A percentile compares a stretch with the other conserved stretches of the same genome.
These are phyloP conservation scores for Mixornis gularis DNA, from an alignment of 2,113 vertebrate species.

Conservation along the genomic window DNA sequence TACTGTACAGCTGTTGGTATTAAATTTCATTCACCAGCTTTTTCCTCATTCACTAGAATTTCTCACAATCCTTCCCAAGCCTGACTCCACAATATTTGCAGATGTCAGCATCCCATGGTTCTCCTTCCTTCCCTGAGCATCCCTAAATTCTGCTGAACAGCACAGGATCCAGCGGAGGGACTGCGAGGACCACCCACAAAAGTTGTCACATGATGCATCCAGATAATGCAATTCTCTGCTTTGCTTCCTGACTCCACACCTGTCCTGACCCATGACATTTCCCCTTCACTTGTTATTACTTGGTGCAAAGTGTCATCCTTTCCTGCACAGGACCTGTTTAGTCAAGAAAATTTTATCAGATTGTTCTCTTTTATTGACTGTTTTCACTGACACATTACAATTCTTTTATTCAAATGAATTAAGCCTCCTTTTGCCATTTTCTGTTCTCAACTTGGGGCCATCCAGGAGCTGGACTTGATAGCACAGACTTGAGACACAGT, in stretches of 20 bases:
- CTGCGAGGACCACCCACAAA: accelerated
- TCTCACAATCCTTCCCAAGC: background rate
- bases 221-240: background rate
- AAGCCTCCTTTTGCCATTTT: background rate
- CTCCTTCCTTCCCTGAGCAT: background rate
- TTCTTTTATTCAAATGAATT: background rate
- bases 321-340: background rate
- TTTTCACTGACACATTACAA: background rate
- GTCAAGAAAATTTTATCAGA: background rate
- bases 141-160: background rate
- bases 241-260: background rate
- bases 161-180: background rate
- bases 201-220: background rate
- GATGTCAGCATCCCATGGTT: background rate
- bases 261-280: background rate
- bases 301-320: background rate
- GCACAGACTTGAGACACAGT: background rate
- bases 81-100: background rate
- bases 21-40: background rate
- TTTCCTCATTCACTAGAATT: background rate
- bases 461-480: background rate
- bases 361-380: background rate
- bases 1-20: background rate
- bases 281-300: background rate
- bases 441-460: background rate